Conservation (phyloP, 2,113 vertebrate species). For the Embiotoca jacksoni region DNA sequence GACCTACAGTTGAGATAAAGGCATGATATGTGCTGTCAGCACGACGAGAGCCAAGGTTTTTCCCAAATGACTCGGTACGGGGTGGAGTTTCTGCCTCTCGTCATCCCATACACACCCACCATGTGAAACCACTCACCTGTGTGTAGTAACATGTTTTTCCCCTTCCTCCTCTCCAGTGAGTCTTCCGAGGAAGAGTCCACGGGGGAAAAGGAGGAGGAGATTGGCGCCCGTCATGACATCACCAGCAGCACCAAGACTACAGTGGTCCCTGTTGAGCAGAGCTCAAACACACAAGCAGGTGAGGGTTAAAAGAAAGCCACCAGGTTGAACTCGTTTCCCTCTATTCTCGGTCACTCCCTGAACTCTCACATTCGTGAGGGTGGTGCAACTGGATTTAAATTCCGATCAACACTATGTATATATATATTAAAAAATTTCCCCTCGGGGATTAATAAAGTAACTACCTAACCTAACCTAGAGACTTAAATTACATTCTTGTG, state of each 20-base stretch:
- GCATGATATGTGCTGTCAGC: background rate
- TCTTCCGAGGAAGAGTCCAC: constrained; percentile 82
- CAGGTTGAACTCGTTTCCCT: background rate
- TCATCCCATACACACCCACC: background rate
- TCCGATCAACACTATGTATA: background rate
- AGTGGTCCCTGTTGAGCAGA: constrained; percentile 9
- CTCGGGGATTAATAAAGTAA: too few relatives aligned
- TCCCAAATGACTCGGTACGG: background rate
- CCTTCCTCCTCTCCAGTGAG: constrained; percentile 68
- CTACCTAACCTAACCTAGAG: too few relatives aligned
- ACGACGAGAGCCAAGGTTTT: background rate
- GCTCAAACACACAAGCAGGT: constrained; percentile 71
- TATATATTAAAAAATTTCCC: too few relatives aligned
- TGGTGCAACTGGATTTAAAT: background rate
- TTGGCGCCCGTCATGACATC: background rate
- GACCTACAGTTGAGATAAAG: constrained; percentile 1
- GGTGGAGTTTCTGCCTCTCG: background rate
- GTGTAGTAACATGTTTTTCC: constrained; percentile 27
- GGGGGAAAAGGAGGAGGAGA: constrained; percentile 76
- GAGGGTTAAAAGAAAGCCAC: constrained; percentile 2
- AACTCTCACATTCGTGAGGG: background rate
- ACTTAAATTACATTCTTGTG: background rate
- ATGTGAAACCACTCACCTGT: background rate
- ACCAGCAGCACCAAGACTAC: constrained; percentile 21
- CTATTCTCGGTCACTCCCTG: background rate